A percentile compares a stretch with the other conserved stretches of the same genome.
Evolutionary conservation across 2,113 vertebrate genomes (phyloP).

Genomic region (Rousettus leschenaultii): DNA sequence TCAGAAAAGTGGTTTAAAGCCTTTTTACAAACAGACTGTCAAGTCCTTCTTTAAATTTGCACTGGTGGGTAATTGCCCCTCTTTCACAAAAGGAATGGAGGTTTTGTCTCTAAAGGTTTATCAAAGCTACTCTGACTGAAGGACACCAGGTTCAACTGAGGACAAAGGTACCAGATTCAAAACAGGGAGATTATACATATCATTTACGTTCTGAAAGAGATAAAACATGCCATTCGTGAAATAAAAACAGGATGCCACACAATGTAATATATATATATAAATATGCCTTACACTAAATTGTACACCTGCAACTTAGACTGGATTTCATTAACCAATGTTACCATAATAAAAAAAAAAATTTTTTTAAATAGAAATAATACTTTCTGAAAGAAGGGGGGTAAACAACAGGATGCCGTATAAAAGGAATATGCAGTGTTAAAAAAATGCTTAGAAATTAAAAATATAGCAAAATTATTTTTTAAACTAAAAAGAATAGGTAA

Average conservation of each 20-base stretch:
- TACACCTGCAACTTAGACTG: too few relatives aligned
- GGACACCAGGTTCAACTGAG: not conserved
- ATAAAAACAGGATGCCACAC: not conserved
- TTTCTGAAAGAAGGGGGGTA: too few relatives aligned
- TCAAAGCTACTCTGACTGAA: not conserved
- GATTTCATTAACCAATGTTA: too few relatives aligned
- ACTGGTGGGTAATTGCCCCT: not conserved
- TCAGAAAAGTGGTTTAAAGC: not conserved
- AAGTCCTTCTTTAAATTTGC: not conserved
- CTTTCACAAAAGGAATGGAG: not conserved
- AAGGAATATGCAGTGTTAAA: not conserved
- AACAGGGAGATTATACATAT: not conserved
- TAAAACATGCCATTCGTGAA: not conserved
- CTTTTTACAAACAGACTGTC: not conserved
- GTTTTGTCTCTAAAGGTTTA: not conserved
- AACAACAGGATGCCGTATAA: not conserved
- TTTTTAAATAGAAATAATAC: too few relatives aligned
- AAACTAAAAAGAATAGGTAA: not conserved
- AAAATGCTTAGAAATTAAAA: slow-evolving; percentile 22
- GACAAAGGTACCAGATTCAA: not conserved
- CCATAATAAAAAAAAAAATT: too few relatives aligned
- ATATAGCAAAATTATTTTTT: not conserved
- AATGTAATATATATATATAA: too few relatives aligned
- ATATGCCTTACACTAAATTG: too few relatives aligned
- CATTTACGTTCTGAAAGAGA: not conserved